Evolutionary conservation across 2,888 invertebrate genomes (phyloP).

Genomic region (Eretmocerus hayati): DNA sequence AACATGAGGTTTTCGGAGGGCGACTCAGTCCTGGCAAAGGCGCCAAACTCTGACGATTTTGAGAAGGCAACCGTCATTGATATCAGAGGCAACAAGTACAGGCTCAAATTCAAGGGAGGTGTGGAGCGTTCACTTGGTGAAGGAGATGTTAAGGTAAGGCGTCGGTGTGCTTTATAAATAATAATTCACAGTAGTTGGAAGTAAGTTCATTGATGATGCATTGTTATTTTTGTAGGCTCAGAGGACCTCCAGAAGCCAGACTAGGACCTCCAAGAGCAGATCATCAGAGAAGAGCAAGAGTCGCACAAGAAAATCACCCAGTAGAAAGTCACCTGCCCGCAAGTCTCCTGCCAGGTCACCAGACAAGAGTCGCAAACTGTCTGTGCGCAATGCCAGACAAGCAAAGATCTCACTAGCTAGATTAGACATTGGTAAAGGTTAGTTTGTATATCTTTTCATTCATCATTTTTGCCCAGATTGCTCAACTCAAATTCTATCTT

Average conservation of each 20-base stretch:
- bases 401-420: slow-evolving; percentile 33
- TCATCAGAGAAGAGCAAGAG: slow-evolving; percentile 24
- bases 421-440: slow-evolving; percentile 31
- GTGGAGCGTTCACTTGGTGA: slow-evolving; percentile 30
- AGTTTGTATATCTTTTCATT: neutral
- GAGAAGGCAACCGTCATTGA: slow-evolving; percentile 32
- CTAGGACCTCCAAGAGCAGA: slow-evolving; percentile 25
- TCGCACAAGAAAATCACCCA: slow-evolving; percentile 27
- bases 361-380: slow-evolving; percentile 24
- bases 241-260: slow-evolving; percentile 34
- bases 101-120: slow-evolving; percentile 35
- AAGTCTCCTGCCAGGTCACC: slow-evolving; percentile 29
- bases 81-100: slow-evolving; percentile 31
- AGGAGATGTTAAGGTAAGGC: slow-evolving; percentile 33
- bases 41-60: slow-evolving; percentile 32
- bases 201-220: neutral
- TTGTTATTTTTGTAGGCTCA: slow-evolving; percentile 20
- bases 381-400: slow-evolving; percentile 27
- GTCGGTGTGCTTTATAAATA: too few relatives aligned
- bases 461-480: neutral
- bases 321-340: slow-evolving; percentile 29
- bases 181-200: neutral
- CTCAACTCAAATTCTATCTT: too few relatives aligned
- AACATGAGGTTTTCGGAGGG: slow-evolving; percentile 35
- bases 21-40: slow-evolving; percentile 37